These are phyloP conservation scores for Oxyura jamaicensis DNA, from an alignment of 2,113 vertebrate genomes.

Conservation along the genomic window DNA sequence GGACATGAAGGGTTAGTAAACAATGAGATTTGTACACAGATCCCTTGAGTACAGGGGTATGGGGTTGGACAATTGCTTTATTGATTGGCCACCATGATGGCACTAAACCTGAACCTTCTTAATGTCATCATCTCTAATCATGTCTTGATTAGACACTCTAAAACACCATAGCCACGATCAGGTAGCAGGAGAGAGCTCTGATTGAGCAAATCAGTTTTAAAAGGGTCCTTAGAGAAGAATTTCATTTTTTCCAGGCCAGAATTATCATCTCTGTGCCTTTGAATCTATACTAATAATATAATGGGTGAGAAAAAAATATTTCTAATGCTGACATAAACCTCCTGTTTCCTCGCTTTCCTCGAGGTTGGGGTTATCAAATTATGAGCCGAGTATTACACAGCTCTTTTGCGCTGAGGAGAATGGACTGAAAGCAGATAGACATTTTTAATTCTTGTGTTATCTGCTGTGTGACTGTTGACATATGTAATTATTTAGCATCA, in stretches of 20 bases:
- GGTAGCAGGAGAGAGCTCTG: constrained; percentile 9
- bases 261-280: constrained; percentile 33
- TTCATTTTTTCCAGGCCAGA: constrained; percentile 42
- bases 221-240: constrained; percentile 26
- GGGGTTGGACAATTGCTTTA: constrained; percentile 14
- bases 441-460: constrained; percentile 20
- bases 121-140: constrained; percentile 39
- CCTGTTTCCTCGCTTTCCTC: constrained; percentile 26
- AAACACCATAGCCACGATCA: not conserved
- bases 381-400: not conserved
- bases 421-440: not conserved
- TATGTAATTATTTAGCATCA: constrained; percentile 18
- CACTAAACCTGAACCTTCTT: constrained; percentile 48
- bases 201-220: constrained; percentile 46
- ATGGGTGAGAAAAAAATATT: constrained; percentile 2
- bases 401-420: not conserved
- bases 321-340: constrained; percentile 6
- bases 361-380: not conserved
- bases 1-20: constrained; percentile 27
- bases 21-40: constrained; percentile 32
- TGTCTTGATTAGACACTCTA: constrained; percentile 36
- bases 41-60: not conserved
- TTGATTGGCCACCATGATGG: constrained; percentile 51
- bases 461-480: not conserved
- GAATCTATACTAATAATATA: constrained; percentile 56